Base-by-base conservation (phyloP, 1,140 invertebrate species). In the Hyposmocoma kahamanoa region DNA sequence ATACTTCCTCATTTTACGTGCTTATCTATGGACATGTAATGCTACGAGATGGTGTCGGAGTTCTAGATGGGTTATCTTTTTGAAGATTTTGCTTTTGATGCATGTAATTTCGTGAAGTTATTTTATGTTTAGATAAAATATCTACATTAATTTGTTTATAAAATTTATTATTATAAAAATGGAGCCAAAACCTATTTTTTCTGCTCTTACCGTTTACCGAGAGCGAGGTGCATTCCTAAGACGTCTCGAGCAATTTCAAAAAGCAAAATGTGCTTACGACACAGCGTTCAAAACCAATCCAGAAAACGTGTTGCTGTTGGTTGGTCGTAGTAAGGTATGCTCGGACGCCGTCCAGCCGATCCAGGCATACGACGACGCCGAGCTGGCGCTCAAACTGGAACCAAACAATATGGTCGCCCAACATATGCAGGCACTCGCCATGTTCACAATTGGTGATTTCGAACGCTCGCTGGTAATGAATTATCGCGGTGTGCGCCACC, bases 321-420 rank as follows among this genome's bases (percentile, higher is more conserved):
- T 76, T 30, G 75, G 75, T 1, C 56, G 75, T 42, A 59, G 67
- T 8, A 48, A 45, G 21, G 56, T 71, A 0, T 50, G 67, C 30
- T 55, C 66, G 0, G 76, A 80, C 57, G 47, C 62, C 1, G 59
- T 57, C n/a, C 51, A 72, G 34, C 75, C 72, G 50, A 43, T 60
- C 43, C 66, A 67, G 15, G 73, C 78, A 10, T 36, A 76, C 19
- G 62, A 60, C 22, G 75, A 82, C 52, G 66, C 79, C 6, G 59
- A 70, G 22, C 66, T 53, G 41, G 72, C 72, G 5, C 52, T 78
- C 6, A 48, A 56, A 13, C n/a, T 69, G 0, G 59, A 72, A 26
- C 59, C 63, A 8, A 59, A 66, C 10, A 64, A 73, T 52, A 47
- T 79, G 30, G 52, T 64, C 4, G 56, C 64, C 3, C 22, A 59